A percentile compares a stretch with the other conserved stretches of the same genome.
Conservation (phyloP, 2,113 vertebrate genomes). For the Thymallus thymallus region DNA sequence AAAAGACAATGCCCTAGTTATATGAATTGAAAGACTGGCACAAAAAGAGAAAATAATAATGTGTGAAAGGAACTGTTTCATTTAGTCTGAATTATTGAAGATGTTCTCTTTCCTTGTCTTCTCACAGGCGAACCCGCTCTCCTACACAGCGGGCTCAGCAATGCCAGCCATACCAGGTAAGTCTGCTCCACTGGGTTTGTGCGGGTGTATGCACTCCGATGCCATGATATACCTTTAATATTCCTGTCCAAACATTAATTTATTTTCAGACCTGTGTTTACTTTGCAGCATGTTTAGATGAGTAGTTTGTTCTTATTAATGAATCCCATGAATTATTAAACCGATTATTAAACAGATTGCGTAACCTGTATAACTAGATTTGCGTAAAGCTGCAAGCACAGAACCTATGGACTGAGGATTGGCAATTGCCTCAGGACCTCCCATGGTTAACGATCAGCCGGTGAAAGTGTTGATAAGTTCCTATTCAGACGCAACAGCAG, state of each 20-base stretch:
- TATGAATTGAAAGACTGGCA: background rate
- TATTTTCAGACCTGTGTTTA: background rate
- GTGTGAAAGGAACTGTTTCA: background rate
- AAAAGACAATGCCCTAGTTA: background rate
- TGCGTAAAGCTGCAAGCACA: background rate
- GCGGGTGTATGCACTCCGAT: background rate
- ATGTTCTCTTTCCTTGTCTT: constrained; percentile 26
- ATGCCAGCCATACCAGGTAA: constrained; percentile 65
- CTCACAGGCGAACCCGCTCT: constrained; percentile 71
- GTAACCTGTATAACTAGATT: background rate
- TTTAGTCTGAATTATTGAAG: background rate
- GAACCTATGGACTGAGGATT: constrained; percentile 17
- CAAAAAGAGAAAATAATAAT: background rate
- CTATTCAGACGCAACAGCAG: constrained; percentile 12
- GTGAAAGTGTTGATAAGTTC: constrained; percentile 48
- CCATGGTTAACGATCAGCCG: constrained; percentile 46
- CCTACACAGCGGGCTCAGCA: constrained; percentile 52
- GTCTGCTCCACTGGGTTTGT: background rate
- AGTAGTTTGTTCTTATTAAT: background rate
- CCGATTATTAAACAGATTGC: background rate
- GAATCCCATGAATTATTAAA: background rate
- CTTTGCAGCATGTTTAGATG: constrained; percentile 19
- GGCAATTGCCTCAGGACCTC: constrained; percentile 26
- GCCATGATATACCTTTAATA: background rate
- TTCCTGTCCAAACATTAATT: background rate